Base-by-base conservation (phyloP, 2,888 invertebrate species). In the Myathropa florea region DNA sequence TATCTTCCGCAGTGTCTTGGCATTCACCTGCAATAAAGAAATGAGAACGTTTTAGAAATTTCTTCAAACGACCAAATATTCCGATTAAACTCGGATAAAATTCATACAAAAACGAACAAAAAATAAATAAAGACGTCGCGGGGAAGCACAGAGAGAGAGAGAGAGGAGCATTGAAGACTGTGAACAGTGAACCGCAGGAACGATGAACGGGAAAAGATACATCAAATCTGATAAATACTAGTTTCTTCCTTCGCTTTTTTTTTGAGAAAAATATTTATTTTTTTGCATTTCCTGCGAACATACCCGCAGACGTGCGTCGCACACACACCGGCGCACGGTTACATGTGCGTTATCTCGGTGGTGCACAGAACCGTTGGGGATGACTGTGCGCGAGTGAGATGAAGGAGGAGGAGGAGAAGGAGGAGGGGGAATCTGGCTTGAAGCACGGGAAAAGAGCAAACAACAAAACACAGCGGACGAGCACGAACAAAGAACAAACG, bases 1-100 rank as follows among this genome's bases (percentile, higher is more conserved):
- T 92, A 90, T 92, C 92, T 90, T 92, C 92, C 88, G 91, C 90
- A 88, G 91, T 91, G 90, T 92, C 92, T 89, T 92, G 90, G 90
- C 92, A 92, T 91, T 92, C 92, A 92, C 92, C 92, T 92, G 89
- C 18, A 91, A 91, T 12, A 63, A 46, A 88, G 75, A 18, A 65
- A 68, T 21, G 53, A 30, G 23, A 71, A 71, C 55, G 23, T 59
- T 68, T 84, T 81, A 78, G 77, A 82, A 78, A 73, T 64, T 64
- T 33, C 6, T 70, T 46, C 10, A 57, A 73, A 59, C 46, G 46
- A 46, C n/a, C 26, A 24, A 67, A 30, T 64, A 39, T 68, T 26
- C 28, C 18, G 71, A 72, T 28, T 23, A 77, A 63, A 85, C 57
- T 70, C 28, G 59, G 65, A 76, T 81, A 67, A 83, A 73, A 55